Evolutionary conservation across 1,140 invertebrate species (phyloP).

Genomic region (Nomia melanderi): DNA sequence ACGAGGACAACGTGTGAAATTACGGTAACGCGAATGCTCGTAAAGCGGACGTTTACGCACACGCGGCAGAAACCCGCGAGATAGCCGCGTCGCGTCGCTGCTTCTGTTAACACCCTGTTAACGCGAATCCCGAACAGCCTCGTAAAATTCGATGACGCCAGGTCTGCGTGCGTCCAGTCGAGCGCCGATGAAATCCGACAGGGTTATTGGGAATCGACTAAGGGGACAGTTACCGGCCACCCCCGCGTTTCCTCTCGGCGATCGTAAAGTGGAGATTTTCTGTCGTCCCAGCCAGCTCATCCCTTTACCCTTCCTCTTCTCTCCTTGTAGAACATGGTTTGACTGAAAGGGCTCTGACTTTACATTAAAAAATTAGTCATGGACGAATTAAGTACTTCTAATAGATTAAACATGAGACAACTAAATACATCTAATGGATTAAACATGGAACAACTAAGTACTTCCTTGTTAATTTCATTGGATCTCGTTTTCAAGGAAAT

Average conservation of each 20-base stretch:
- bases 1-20: conserved; percentile 51
- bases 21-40: conserved; percentile 44
- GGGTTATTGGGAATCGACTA: not conserved
- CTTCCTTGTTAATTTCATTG: no score
- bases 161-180: not conserved
- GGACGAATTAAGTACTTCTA: no score
- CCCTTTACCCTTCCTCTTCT: not conserved
- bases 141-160: conserved; percentile 46
- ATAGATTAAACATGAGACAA: no score
- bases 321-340: no score
- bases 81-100: conserved; percentile 48
- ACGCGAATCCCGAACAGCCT: conserved; percentile 46
- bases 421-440: no score
- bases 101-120: conserved; percentile 63
- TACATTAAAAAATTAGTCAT: no score
- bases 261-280: conserved; percentile 14
- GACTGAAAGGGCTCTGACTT: no score
- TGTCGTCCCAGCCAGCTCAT: not conserved
- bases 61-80: conserved; percentile 38
- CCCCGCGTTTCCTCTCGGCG: not conserved
- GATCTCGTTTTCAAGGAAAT: no score
- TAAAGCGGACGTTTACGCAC: conserved; percentile 55
- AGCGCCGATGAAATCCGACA: conserved; percentile 17
- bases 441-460: no score
- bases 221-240: not conserved